Base-by-base conservation (phyloP, 2,113 vertebrate genomes). In the Onychorhynchus coronatus region DNA sequence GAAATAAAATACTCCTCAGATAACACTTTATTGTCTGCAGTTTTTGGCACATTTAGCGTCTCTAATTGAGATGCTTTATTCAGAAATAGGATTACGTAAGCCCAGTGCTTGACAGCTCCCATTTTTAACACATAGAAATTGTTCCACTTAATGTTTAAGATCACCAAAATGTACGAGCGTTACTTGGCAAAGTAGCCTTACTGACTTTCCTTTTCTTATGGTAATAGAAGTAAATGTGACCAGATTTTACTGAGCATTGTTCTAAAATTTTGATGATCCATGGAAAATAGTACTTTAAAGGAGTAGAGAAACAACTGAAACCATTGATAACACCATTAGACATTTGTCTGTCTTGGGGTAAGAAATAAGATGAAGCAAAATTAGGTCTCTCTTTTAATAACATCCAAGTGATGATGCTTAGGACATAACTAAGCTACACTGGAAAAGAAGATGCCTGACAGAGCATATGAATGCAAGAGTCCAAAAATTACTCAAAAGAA, bases 121-220 rank as follows among this genome's bases (percentile, higher is more conserved):
- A 66, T 92, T 96, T 96, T 88, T 68, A 84, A 82, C 68, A 85
- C 9, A 44, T 11, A 84, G 92, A 94, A 89, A 93, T 84, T 44
- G 52, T 21, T 91, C 86, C 63, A 6, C 83, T 96, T 95, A 80
- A 95, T 77, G 42, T 74, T 82, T 85, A 88, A 77, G 39, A 87
- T 77, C 49, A 67, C 8, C 1, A 52, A 83, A 72, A 89, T 88
- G 35, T 20, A 63, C 5, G 33, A 90, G 14, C 52, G 67, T 73
- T 88, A 67, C n/a, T 70, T 30, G 33, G 89, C 95, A 85, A 94
- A 92, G 61, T 33, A 70, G 22, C n/a, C 20, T 70, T 67, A 55
- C 0, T 6, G 31, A 85, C 46, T 61, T 75, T 56, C 39, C 25
- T 62, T 88, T 79, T 70, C 61, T 76, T 33, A 58, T 73, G 47